Evolutionary conservation across 23 tunicate species (phyloP), one percentile per base, ranked within the genome.

Genomic region (Oikopleura dioica): DNA sequence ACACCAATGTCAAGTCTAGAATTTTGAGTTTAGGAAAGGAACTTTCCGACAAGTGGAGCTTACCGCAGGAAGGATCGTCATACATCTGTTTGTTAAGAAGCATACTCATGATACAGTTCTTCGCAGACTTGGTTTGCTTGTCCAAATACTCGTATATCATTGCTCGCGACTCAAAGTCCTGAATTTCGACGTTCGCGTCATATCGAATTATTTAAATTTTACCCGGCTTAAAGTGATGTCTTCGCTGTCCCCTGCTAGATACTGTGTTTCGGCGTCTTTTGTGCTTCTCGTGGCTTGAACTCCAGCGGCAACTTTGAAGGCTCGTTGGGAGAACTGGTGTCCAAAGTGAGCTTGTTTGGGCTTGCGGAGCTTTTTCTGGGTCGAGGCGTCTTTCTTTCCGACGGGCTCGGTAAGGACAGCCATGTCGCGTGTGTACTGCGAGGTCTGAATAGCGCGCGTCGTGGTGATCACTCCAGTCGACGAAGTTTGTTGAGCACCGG

Each of bases 371-470:
- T 63, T 63, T 63, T 63, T 63, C 26, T 63, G 72, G 33, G 32
- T 16, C 29, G 32, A 23, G 4, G 16, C 30, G 2, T 63, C 72
- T 16, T 28, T 23, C 33, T 4, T 24, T 31, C 26, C 72, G 72
- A 63, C 72, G 16, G 26, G 33, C 5, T 23, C 26, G 33, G 72
- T 63, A 2, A 12, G 30, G 29, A 31, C 26, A 21, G 72, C 16
- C 16, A 23, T 12, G 4, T 63, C 72, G 4, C 33, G 29, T 2
- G 72, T 63, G 33, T 12, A 63, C 26, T 63, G 72, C 2, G 30
- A 23, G 32, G 72, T 63, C 26, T 63, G 72, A 63, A 63, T 63
- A 2, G 72, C 72, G 33, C 72, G 72, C 2, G 72, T 63, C 33
- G 72, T 63, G 5, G 33, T 16, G 30, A 4, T 44, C 21, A 44